Conservation (phyloP, 23 tunicate genomes). For the Trididemnum miniatum region DNA sequence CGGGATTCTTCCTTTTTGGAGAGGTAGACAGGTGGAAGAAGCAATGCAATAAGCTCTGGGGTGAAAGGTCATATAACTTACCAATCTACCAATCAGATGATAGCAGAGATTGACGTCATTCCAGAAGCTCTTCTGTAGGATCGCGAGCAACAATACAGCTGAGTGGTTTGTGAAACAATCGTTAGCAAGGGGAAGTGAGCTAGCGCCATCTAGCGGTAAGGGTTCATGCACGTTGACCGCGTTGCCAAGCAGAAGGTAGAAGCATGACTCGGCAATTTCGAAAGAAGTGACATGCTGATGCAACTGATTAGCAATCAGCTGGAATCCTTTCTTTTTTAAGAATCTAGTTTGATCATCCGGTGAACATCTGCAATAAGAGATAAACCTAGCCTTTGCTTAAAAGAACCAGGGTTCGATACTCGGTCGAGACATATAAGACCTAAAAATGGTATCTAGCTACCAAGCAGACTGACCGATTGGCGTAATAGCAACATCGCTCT, state of each 20-base stretch:
- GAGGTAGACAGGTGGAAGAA: too few species aligned
- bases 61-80: too few species aligned
- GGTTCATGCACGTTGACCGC: conserved; percentile 56
- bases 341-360: conserved; percentile 50
- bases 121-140: conserved; percentile 57
- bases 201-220: conserved; percentile 59
- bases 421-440: too few species aligned
- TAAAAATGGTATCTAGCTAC: too few species aligned
- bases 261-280: conserved; percentile 71
- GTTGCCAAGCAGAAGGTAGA: conserved; percentile 76
- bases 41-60: too few species aligned
- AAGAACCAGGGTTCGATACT: too few species aligned
- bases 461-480: too few species aligned
- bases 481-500: too few species aligned
- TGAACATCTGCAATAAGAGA: conserved; percentile 43
- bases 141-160: conserved; percentile 68
- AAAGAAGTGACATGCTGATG: conserved; percentile 79
- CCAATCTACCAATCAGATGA: conserved; percentile 59
- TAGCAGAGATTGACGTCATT: conserved; percentile 50
- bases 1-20: too few species aligned
- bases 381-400: background rate
- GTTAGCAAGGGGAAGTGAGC: conserved; percentile 38
- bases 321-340: conserved; percentile 78
- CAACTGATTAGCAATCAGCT: conserved; percentile 89
- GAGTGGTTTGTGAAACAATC: conserved; percentile 74